Conservation (phyloP, 2,888 invertebrate genomes). For the Apeira syringaria region DNA sequence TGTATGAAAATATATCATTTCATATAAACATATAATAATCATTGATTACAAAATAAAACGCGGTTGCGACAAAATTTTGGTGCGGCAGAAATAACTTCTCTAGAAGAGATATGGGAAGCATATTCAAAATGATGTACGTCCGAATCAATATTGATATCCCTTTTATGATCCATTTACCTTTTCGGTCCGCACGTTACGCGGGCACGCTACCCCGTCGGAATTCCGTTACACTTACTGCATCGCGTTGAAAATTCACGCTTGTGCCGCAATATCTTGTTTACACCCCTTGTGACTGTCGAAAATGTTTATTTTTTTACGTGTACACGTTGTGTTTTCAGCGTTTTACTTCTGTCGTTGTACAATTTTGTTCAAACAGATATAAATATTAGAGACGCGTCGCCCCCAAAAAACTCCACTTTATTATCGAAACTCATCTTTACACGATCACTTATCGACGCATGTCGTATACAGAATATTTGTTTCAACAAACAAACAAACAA, state of each 20-base stretch:
- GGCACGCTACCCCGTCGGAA: constrained; percentile 50
- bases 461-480: too few species aligned
- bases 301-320: constrained; percentile 1
- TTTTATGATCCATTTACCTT: constrained; percentile 79
- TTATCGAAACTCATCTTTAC: too few species aligned
- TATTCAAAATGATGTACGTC: constrained; percentile 65
- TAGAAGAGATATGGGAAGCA: constrained; percentile 66
- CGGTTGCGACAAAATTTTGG: constrained; percentile 58
- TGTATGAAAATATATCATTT: too few species aligned
- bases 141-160: constrained; percentile 78
- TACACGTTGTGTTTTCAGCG: too few species aligned
- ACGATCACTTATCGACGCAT: too few species aligned
- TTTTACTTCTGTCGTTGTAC: too few species aligned
- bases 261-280: constrained; percentile 57
- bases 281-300: constrained; percentile 30
- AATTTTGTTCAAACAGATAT: too few species aligned
- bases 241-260: constrained; percentile 62
- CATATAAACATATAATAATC: too few species aligned
- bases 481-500: too few species aligned
- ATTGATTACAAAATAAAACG: constrained; percentile 48
- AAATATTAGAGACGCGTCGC: too few species aligned
- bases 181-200: constrained; percentile 52
- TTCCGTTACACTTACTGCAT: constrained; percentile 48
- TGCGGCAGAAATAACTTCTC: constrained; percentile 52
- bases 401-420: too few species aligned